Base-by-base conservation (phyloP, 2,113 vertebrate species). In the Melanostigma gelatinosum region DNA sequence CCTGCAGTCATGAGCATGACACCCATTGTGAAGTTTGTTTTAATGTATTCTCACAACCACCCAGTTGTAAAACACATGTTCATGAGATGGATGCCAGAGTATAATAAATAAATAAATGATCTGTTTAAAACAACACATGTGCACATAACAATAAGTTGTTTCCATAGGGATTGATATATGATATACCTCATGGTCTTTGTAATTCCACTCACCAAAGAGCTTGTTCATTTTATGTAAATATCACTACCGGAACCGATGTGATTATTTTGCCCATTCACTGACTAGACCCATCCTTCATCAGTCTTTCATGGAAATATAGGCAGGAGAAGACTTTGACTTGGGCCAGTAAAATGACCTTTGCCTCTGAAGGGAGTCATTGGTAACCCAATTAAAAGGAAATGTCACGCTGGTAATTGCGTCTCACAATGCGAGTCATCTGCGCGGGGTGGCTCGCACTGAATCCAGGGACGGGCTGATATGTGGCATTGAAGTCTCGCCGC, bases 381-480 rank as follows among this genome's bases (percentile, higher is more conserved):
- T 94, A 94, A 93, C 92, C 92, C 93, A 94, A 95, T 95, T 94
- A 95, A 94, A 93, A 92, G 85, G 83, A 95, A 95, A 95, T 95
- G 95, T 95, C 95, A 95, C 74, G 72, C 86, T 91, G 86, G 92
- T 95, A 94, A 95, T 95, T 94, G 93, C 74, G 63, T 89, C 87
- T 85, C 85, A 86, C 88, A 68, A 82, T 88, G 91, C 90, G 93
- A 93, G 92, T 93, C 91, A 91, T 91, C 88, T 72, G 22, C 75
- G 70, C 66, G 55, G 80, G 75, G 78, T 72, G 70, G 75, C 81
- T 77, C 29, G 6, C 61, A 6, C 70, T 74, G 77, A 82, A 83
- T 77, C 80, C 54, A 55, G 34, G 72, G 76, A 82, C 10, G 0
- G 74, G 72, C 54, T 83, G 90, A 85, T 77, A 66, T 91, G 89